Percentiles rank a stretch among this genome's conserved stretches.
Evolutionary conservation across 30 jellyfish, hydroid and myxozoan species (phyloP).

Genomic region (Haliclystus octoradiatus): DNA sequence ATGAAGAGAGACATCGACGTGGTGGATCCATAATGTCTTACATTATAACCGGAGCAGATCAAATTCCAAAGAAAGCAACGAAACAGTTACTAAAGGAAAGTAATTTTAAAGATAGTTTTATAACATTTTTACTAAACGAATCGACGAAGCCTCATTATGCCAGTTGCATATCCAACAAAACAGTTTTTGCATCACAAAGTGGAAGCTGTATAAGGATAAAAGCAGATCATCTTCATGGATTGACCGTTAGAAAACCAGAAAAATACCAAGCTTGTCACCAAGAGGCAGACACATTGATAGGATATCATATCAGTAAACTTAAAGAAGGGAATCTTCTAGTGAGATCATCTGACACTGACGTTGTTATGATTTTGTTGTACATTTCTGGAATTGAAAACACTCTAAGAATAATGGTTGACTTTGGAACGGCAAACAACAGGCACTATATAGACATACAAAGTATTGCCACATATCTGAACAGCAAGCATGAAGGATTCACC

Average conservation of each 20-base stretch:
- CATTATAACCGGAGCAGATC: not conserved
- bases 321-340: not conserved
- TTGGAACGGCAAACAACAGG: not conserved
- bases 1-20: not conserved
- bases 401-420: not conserved
- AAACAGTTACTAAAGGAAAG: not conserved
- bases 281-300: slow-evolving; percentile 29
- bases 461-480: not conserved
- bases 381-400: not conserved
- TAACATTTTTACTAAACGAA: not conserved
- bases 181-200: not conserved
- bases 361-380: not conserved
- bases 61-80: not conserved
- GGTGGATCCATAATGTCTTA: not conserved
- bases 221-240: no score
- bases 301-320: slow-evolving; percentile 8
- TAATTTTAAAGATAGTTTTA: not conserved
- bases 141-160: not conserved
- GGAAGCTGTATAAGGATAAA: not conserved
- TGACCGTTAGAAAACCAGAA: not conserved
- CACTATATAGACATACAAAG: not conserved
- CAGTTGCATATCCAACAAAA: no score
- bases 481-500: slow-evolving; percentile 1
- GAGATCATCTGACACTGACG: not conserved
- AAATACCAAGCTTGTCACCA: slow-evolving; percentile 23